Conservation (phyloP, 1,140 invertebrate genomes). For the Heliconius himera region DNA sequence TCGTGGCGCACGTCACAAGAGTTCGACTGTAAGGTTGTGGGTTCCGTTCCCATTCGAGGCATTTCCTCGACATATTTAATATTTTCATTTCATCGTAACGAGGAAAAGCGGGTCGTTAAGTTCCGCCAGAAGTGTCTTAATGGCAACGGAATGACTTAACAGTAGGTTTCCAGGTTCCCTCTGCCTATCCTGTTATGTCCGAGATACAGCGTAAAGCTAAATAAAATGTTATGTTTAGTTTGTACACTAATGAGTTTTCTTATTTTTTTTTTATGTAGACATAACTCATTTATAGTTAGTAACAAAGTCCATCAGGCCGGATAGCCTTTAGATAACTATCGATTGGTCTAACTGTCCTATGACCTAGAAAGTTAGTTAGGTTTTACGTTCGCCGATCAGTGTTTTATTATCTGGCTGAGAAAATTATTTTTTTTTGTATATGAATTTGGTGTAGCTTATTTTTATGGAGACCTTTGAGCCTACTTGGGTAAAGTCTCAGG, state of each 20-base stretch:
- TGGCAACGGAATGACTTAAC: too few species aligned
- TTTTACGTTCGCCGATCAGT: slow-evolving; percentile 2
- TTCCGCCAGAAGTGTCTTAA: too few species aligned
- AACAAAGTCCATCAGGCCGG: background rate
- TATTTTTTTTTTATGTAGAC: background rate
- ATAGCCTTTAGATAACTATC: slow-evolving; percentile 1
- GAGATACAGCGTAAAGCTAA: too few species aligned
- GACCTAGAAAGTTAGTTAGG: slow-evolving; percentile 9
- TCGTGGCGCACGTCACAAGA: background rate
- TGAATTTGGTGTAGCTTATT: background rate
- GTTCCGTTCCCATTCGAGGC: too few species aligned
- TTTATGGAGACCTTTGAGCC: too few species aligned
- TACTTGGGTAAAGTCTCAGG: too few species aligned
- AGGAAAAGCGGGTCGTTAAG: too few species aligned
- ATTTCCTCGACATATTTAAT: too few species aligned
- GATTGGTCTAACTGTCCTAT: background rate
- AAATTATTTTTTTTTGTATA: background rate
- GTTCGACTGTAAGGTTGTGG: too few species aligned
- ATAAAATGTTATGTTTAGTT: background rate
- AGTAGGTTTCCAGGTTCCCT: too few species aligned
- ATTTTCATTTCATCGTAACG: too few species aligned
- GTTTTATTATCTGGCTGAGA: background rate
- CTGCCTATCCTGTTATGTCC: too few species aligned
- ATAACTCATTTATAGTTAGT: background rate
- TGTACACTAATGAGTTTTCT: background rate